These are phyloP conservation scores for Bujurquina vittata DNA, from an alignment of 2,113 vertebrate species.

Conservation along the genomic window DNA sequence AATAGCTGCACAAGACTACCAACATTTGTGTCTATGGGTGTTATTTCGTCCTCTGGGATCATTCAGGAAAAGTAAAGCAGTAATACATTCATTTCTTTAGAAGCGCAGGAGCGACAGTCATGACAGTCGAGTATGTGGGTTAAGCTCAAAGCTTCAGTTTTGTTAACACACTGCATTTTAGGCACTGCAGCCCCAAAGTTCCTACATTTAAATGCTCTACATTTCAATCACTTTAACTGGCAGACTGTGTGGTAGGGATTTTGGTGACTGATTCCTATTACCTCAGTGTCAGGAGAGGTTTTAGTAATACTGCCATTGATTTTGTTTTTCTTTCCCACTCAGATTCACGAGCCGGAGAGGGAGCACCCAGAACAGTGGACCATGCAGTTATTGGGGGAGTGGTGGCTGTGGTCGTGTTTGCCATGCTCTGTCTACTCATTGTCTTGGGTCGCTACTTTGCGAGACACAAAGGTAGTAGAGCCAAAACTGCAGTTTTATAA, in stretches of 20 bases:
- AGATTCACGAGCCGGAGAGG: constrained; percentile 96
- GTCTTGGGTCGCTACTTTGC: constrained; percentile 97
- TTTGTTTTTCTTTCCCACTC: constrained; percentile 48
- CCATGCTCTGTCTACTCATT: constrained; percentile 98
- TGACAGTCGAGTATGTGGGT: neutral
- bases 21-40: neutral
- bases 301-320: constrained; percentile 6
- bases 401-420: constrained; percentile 98
- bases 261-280: neutral
- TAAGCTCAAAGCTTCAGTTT: neutral
- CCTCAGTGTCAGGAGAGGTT: neutral
- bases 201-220: neutral
- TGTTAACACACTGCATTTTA: neutral
- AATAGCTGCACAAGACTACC: neutral
- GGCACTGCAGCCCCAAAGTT: neutral
- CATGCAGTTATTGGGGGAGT: constrained; percentile 97
- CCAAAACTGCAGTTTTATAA: neutral
- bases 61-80: neutral
- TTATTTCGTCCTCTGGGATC: neutral
- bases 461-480: constrained; percentile 94
- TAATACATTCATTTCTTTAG: neutral
- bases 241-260: neutral
- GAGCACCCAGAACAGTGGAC: constrained; percentile 91
- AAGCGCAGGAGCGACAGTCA: neutral
- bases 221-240: constrained; percentile 17